A percentile compares a stretch with the other conserved stretches of the same genome.
These are phyloP conservation scores for Muscicapa adusta DNA, from an alignment of 2,113 vertebrate species.

Conservation along the genomic window DNA sequence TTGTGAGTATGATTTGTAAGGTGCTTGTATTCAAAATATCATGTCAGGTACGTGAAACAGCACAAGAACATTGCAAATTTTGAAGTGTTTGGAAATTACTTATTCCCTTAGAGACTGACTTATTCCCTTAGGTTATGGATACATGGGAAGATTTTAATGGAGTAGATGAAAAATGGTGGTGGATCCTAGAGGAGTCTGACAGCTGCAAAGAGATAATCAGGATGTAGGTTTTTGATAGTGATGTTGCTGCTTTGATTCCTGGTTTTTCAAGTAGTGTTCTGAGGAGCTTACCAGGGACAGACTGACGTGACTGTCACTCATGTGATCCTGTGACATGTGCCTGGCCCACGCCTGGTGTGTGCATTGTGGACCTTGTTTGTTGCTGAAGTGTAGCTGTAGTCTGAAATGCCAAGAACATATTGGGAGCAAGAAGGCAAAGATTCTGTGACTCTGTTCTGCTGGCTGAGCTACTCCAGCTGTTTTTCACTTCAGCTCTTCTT, in stretches of 20 bases:
- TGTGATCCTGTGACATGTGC: not conserved
- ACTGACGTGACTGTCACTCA: not conserved
- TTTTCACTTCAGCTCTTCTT: not conserved
- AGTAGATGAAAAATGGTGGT: not conserved
- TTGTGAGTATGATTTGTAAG: not conserved
- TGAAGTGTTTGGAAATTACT: not conserved
- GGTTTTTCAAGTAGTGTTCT: not conserved
- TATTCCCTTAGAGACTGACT: not conserved
- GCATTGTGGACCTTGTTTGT: fast-evolving
- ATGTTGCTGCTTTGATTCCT: not conserved
- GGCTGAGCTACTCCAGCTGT: not conserved
- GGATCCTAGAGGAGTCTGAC: not conserved
- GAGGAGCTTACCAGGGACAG: not conserved
- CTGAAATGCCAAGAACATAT: not conserved
- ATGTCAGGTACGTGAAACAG: not conserved
- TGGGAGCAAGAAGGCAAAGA: not conserved
- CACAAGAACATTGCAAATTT: not conserved
- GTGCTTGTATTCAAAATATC: not conserved
- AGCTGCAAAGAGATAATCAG: not conserved
- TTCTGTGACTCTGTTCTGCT: not conserved
- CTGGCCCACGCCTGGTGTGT: not conserved
- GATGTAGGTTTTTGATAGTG: not conserved
- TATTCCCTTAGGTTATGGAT: not conserved
- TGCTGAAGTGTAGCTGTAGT: not conserved
- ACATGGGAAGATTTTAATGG: not conserved